Percentiles rank a stretch among this genome's conserved stretches.
These are phyloP conservation scores for Julus scanicus DNA, from an alignment of 2,888 invertebrate genomes.

Conservation along the genomic window DNA sequence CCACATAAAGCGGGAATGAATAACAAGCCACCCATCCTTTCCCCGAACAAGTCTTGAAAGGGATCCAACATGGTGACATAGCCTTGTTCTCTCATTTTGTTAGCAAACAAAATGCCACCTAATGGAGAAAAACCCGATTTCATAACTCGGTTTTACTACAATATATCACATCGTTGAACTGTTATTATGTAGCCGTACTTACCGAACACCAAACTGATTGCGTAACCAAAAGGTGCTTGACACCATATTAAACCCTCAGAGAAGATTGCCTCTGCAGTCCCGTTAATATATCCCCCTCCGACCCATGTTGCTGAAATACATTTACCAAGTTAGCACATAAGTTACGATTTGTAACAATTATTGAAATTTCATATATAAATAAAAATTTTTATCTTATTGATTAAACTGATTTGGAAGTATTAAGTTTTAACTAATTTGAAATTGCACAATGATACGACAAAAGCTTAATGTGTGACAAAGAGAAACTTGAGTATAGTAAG, in stretches of 20 bases:
- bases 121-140: not conserved
- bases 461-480: not conserved
- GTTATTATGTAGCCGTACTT: slow-evolving; percentile 64
- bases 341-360: not conserved
- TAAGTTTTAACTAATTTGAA: not conserved
- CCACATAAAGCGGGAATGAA: slow-evolving; percentile 97
- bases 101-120: slow-evolving; percentile 98
- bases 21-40: slow-evolving; percentile 95
- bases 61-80: slow-evolving; percentile 99
- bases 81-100: slow-evolving; percentile 96
- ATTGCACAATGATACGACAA: not conserved
- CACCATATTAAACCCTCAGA: slow-evolving; percentile 95
- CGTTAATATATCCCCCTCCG: slow-evolving; percentile 99
- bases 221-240: slow-evolving; percentile 99
- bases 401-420: too few relatives aligned
- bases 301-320: slow-evolving; percentile 92
- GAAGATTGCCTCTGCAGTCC: slow-evolving; percentile 97
- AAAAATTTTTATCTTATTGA: too few relatives aligned
- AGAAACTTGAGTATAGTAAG: slow-evolving; percentile 61
- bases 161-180: too few relatives aligned
- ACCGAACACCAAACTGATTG: slow-evolving; percentile 94
- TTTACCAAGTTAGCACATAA: not conserved
- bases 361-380: not conserved
- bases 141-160: not conserved
- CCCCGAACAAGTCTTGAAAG: slow-evolving; percentile 94